phyloP scores from a whole-genome alignment of 2,113 vertebrate species.

The Catharus bicknelli region DNA sequence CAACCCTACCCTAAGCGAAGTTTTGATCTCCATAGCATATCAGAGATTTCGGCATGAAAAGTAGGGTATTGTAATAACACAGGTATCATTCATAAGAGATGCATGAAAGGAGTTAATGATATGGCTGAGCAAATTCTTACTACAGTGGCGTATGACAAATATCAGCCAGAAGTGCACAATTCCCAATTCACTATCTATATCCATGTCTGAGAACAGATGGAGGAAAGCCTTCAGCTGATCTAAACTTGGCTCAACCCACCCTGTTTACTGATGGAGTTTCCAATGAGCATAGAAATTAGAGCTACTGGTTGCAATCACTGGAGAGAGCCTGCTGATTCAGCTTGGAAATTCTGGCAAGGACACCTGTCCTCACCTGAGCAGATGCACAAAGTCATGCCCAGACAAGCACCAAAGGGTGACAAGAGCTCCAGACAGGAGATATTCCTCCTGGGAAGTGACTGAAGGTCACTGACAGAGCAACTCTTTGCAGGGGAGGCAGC shows the following conservation, averaged over 20 bases:
- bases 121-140: background rate
- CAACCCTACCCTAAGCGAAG: background rate
- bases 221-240: constrained; percentile 51
- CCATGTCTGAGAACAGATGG: constrained; percentile 42
- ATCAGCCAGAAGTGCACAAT: constrained; percentile 42
- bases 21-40: accelerated
- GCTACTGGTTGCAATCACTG: background rate
- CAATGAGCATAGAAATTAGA: background rate
- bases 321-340: background rate
- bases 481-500: background rate
- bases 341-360: background rate
- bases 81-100: background rate
- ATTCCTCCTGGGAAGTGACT: background rate
- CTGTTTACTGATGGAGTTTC: constrained; percentile 37
- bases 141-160: background rate
- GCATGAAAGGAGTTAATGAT: background rate
- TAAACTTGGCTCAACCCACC: constrained; percentile 55
- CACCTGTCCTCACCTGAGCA: background rate
- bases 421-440: background rate
- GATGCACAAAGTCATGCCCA: background rate
- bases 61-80: background rate
- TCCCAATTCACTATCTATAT: constrained; percentile 24
- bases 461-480: background rate
- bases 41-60: background rate
- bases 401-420: background rate